Base-by-base conservation (phyloP, 2,888 invertebrate species). In the Eristalis tenax region DNA sequence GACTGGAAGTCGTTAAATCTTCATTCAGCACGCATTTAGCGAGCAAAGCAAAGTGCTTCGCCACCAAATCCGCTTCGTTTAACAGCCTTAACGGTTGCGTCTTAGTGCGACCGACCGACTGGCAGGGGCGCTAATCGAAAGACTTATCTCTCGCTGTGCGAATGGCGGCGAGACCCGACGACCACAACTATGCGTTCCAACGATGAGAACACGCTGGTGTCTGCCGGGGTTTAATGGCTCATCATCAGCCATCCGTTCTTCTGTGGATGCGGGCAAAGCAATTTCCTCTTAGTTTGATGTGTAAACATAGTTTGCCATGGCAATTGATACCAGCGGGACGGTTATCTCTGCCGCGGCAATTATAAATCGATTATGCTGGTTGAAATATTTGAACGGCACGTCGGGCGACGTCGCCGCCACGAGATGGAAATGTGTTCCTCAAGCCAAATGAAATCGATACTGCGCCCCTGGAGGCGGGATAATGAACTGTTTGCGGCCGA, bases 321-420 rank as follows among this genome's bases (percentile, higher is more conserved):
- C 76, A 84, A 84, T 68, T 76, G 66, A 84, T 50, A 50, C 50
- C 50, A 84, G 66, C 57, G 57, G 56, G 32, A 76, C 63, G 79
- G 38, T 79, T 83, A 79, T 79, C 61, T 63, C 57, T 28, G 63
- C 57, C 28, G 43, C 32, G 32, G 69, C 28, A 82, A 82, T 85
- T 85, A 85, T 59, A 85, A 82, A 75, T 76, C 76, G 75, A 82
- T 82, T 82, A 75, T 75, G 75, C 65, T 50, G 50, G 50, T 50
- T n/a, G 50, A 50, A 50, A 4, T 43, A 32, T 8, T 13, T 22
- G 6, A 35, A 32, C 68, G 61, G 15, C 38, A 64, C 65, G 15
- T 56, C 56, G 2, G 26, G 2, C 26, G 6, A 4, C 32, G 43
- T 8, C 18, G 40, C 11, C 13, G 57, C 57, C 18, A 64, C 23